phyloP scores from a whole-genome alignment of 2,888 invertebrate species.

The Zeuzera pyrina region DNA sequence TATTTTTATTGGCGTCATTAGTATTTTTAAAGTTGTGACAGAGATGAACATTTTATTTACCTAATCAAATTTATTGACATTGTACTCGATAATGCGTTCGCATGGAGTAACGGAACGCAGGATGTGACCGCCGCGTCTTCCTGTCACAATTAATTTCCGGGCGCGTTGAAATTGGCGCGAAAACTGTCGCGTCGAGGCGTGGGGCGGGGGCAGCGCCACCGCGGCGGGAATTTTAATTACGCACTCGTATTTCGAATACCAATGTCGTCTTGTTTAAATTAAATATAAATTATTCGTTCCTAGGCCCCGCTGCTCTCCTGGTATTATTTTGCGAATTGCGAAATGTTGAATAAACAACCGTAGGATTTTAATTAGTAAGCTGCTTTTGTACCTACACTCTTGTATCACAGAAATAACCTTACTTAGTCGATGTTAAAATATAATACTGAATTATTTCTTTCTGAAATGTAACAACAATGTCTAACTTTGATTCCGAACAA shows the following conservation, averaged over 20 bases:
- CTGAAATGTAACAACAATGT: too few species aligned
- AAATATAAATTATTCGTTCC: slow-evolving; percentile 73
- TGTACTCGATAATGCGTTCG: slow-evolving; percentile 39
- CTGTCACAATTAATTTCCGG: slow-evolving; percentile 74
- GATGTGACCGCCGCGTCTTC: slow-evolving; percentile 71
- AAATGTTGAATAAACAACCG: slow-evolving; percentile 60
- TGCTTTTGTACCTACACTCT: slow-evolving; percentile 23
- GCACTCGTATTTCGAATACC: slow-evolving; percentile 72
- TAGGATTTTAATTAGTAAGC: slow-evolving; percentile 57
- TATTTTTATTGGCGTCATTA: slow-evolving; percentile 1
- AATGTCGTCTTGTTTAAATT: slow-evolving; percentile 74
- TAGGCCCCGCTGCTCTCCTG: slow-evolving; percentile 60
- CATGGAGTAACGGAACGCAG: slow-evolving; percentile 60
- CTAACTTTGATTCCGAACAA: too few species aligned
- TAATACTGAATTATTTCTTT: too few species aligned
- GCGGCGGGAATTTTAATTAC: slow-evolving; percentile 73
- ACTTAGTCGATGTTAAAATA: too few species aligned
- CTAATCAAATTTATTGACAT: slow-evolving; percentile 24
- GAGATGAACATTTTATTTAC: background rate
- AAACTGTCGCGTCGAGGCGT: slow-evolving; percentile 58
- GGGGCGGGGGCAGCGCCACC: slow-evolving; percentile 41
- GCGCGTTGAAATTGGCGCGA: slow-evolving; percentile 73
- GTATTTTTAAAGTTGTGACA: slow-evolving; percentile 1
- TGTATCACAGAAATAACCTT: too few species aligned
- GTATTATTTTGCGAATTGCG: slow-evolving; percentile 50